Evolutionary conservation across 2,888 invertebrate genomes (phyloP), one percentile per base, ranked within the genome.

Genomic region (Pardosa pseudoannulata): DNA sequence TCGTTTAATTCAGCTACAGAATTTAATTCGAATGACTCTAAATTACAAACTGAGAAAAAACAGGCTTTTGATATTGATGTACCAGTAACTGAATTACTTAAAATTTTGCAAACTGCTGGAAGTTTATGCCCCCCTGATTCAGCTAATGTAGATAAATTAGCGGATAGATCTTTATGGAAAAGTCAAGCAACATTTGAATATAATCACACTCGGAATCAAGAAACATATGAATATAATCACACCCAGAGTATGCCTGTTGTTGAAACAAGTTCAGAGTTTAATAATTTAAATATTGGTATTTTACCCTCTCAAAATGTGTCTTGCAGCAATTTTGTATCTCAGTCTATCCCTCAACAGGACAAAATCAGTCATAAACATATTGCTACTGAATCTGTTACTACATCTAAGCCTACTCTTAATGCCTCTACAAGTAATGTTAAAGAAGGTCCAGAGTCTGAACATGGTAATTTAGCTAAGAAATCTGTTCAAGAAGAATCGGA

Each of bases 61-160:
- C 16, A 6, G 23, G 23, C 6, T 39, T 74, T 70, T 6, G 28
- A 23, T 9, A 56, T 39, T 23, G 16, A 76, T 50, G n/a, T 83
- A 13, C 39, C 82, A 5, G 31, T 50, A 5, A 31, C 67, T 19
- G 83, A 85, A 31, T 65, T 85, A 23, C 36, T 23, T 9, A 85
- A 78, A 73, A 85, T 85, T 39, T 23, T 85, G 19, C 28, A 78
- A 39, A 68, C 73, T 31, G 83, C 73, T 67, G 71, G 36, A 16
- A 79, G 23, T 62, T 16, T 73, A 23, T 3, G 1, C 3, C 23
- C 56, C 6, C 2, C n/a, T 56, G 23, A 19, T 56, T 5, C 3
- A 23, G 56, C 1, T 16, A 56, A 2, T 56, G 19, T 23, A 23
- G 23, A 56, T 56, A 23, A 11, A 9, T 5, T 7, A 36, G 9